phyloP scores from a whole-genome alignment of 2,113 vertebrate species.

The Ancistrus triradiatus region DNA sequence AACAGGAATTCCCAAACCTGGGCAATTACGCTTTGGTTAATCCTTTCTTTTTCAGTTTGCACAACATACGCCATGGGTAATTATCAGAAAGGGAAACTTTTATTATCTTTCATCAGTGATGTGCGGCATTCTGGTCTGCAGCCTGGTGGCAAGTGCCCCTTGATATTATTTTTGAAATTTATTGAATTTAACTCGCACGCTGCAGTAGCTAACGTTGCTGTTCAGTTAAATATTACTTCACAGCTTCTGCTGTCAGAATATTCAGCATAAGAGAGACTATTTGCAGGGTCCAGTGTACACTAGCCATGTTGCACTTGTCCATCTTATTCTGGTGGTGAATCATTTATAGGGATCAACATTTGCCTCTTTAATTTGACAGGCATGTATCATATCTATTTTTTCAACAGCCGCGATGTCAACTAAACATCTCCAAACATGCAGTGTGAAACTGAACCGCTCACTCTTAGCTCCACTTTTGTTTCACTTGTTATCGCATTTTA shows the following conservation, averaged over 20 bases:
- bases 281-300: no score
- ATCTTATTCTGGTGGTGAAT: no score
- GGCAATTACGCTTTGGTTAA: slow-evolving; percentile 19
- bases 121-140: slow-evolving; percentile 56
- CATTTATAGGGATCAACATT: no score
- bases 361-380: no score
- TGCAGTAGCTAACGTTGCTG: slow-evolving; percentile 61
- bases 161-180: slow-evolving; percentile 68
- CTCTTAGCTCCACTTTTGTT: slow-evolving; percentile 6
- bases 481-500: background rate
- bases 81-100: slow-evolving; percentile 56
- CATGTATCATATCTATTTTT: no score
- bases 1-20: slow-evolving; percentile 35
- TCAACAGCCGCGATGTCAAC: no score
- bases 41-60: slow-evolving; percentile 25
- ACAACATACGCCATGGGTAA: slow-evolving; percentile 48
- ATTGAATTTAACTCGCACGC: slow-evolving; percentile 71
- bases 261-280: no score
- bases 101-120: slow-evolving; percentile 52
- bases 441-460: slow-evolving; percentile 27
- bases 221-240: slow-evolving; percentile 65
- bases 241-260: slow-evolving; percentile 66
- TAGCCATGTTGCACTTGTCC: no score
- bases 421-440: slow-evolving; percentile 7
- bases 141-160: slow-evolving; percentile 60